These are phyloP conservation scores for Halcyon smyrnensis DNA, from an alignment of 2,797 vertebrate species.

Conservation along the genomic window DNA sequence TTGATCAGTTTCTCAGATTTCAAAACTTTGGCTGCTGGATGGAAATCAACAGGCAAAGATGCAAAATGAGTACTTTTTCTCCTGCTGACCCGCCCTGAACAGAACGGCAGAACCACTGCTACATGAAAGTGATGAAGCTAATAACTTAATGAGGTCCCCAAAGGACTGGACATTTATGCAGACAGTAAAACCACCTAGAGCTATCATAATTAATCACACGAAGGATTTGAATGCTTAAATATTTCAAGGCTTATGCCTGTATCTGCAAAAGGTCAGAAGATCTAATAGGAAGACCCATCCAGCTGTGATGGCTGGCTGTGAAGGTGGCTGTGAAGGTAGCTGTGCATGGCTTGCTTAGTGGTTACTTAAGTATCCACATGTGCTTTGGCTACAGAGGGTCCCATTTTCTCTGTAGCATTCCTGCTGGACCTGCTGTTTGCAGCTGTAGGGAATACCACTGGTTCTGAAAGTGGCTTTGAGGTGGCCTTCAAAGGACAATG, in stretches of 20 bases:
- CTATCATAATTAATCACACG: slow-evolving; percentile 10
- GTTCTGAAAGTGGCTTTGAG: background rate
- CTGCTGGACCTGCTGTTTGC: background rate
- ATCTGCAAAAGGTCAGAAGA: background rate
- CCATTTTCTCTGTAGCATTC: background rate
- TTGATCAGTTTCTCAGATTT: background rate
- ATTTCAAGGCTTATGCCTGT: background rate
- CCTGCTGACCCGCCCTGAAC: background rate
- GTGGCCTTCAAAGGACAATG: background rate
- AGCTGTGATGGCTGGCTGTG: background rate
- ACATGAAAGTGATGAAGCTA: background rate
- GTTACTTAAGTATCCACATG: background rate
- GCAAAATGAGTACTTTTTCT: fast-evolving
- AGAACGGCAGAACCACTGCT: background rate
- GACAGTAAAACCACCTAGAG: background rate
- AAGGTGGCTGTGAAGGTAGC: fast-evolving
- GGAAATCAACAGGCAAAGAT: background rate
- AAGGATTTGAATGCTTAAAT: background rate
- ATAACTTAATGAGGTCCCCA: background rate
- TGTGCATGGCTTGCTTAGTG: background rate
- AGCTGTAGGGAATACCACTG: background rate
- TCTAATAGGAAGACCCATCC: background rate
- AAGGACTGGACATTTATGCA: background rate
- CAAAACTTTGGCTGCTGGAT: background rate
- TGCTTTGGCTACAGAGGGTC: background rate